phyloP scores from a whole-genome alignment of 1,140 invertebrate species.

The Penaeus chinensis region DNA sequence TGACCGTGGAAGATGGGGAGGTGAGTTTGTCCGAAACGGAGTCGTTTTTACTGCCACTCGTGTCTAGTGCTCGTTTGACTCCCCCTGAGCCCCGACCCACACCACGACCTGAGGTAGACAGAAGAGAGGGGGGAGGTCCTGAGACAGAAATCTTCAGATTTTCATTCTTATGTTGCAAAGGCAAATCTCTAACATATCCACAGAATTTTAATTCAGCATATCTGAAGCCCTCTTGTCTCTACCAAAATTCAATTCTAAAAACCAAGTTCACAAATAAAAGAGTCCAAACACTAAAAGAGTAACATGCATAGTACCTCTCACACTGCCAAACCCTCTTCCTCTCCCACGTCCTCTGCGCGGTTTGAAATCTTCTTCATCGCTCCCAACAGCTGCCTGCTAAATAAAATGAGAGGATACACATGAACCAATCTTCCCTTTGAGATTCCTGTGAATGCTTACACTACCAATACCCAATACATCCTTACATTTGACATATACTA shows the following conservation, averaged over 20 bases:
- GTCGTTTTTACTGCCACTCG: conserved; percentile 5
- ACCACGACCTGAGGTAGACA: conserved; percentile 24
- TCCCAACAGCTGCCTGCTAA: conserved; percentile 11
- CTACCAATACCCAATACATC: no score
- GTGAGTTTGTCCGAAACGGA: neutral
- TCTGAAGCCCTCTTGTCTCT: no score
- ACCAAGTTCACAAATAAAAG: neutral
- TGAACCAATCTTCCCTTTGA: neutral
- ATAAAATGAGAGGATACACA: neutral
- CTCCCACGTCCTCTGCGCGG: conserved; percentile 45
- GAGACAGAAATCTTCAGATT: no score
- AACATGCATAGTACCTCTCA: neutral
- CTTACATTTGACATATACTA: no score
- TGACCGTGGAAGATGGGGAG: neutral
- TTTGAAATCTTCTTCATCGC: conserved; percentile 37
- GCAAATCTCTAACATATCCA: neutral
- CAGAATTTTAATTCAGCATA: neutral
- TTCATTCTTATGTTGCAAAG: no score
- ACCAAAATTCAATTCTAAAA: neutral
- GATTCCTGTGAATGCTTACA: neutral
- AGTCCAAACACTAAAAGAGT: neutral
- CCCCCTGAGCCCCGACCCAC: conserved; percentile 18
- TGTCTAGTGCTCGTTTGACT: conserved; percentile 34
- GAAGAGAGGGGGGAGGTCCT: no score
- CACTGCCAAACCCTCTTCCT: conserved; percentile 10